Base-by-base conservation (phyloP, 2,797 vertebrate species). In the Gymnodraco acuticeps region DNA sequence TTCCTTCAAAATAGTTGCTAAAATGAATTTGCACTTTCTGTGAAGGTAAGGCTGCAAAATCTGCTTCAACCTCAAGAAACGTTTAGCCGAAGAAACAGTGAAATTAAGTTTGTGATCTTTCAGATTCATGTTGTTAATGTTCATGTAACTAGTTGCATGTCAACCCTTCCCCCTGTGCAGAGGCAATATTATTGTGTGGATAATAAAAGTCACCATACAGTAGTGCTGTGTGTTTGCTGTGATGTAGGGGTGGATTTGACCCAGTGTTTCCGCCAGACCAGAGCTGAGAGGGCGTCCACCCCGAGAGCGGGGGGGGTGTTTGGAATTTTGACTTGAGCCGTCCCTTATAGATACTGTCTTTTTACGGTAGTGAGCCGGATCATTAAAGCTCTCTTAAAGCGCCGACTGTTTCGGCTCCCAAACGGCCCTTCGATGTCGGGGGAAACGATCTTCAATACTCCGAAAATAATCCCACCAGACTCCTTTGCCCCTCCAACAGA, bases 181-280 rank as follows among this genome's bases (percentile, higher is more conserved):
- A 58, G 13, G 6, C 15, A 13, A 48, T 17, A 9, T 23, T 27
- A 11, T 14, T 61, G 41, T 43, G 14, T 38, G n/a, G 60, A 51
- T 33, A 27, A 27, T 27, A 27, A 3, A 27, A 27, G 3, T 27
- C 23, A 27, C 23, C 23, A 27, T 27, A 50, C 2, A 31, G 17
- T 47, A 66, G 70, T 77, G 73, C 38, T 78, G 33, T 33, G 19
- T 74, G 65, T 76, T 62, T 61, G 23, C 15, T 80, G 68, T 31
- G 64, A 61, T 73, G 27, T 42, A 66, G 45, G 41, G 45, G 48
- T 13, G 31, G 48, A 60, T 43, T 68, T 47, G 38, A 73, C 64
- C 64, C 23, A 23, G 23, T 23, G 23, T 23, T 23, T 23, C 23
- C 3, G 23, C 23, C 23, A 23, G 23, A 2, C 23, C 23, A 23